These are phyloP conservation scores for Coleophora flavipennella DNA, from an alignment of 2,888 invertebrate species.

Conservation along the genomic window DNA sequence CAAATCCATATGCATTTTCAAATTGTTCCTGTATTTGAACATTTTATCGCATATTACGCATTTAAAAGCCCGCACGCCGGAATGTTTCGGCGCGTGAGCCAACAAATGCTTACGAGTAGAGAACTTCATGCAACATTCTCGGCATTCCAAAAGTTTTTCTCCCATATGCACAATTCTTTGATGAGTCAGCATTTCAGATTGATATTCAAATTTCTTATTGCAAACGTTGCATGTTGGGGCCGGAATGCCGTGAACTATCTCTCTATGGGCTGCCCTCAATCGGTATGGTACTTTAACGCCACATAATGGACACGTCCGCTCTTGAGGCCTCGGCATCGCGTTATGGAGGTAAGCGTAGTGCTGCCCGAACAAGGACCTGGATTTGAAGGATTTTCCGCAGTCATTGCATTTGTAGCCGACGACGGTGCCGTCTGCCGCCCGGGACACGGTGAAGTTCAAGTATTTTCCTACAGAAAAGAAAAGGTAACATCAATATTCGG, in stretches of 20 bases:
- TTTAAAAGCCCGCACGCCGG: conserved; percentile 19
- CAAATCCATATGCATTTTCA: conserved; percentile 26
- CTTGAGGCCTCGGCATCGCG: conserved; percentile 29
- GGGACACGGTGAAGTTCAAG: too few relatives aligned
- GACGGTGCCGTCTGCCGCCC: too few relatives aligned
- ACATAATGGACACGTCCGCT: conserved; percentile 36
- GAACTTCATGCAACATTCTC: conserved; percentile 23
- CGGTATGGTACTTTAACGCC: conserved; percentile 29
- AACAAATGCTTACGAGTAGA: conserved; percentile 2
- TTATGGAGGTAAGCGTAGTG: conserved; percentile 43
- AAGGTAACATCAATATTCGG: too few relatives aligned
- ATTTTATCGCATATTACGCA: conserved; percentile 21
- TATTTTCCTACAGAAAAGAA: too few relatives aligned
- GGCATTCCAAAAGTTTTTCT: conserved; percentile 25
- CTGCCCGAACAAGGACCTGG: conserved; percentile 35
- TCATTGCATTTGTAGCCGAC: conserved; percentile 15
- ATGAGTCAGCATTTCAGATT: conserved; percentile 33
- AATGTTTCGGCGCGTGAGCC: conserved; percentile 25
- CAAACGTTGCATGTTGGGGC: conserved; percentile 42
- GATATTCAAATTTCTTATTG: conserved; percentile 38
- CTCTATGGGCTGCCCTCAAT: conserved; percentile 35
- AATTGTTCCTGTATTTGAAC: conserved; percentile 28
- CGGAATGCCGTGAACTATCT: conserved; percentile 36
- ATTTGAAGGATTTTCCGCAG: conserved; percentile 20
- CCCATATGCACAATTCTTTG: conserved; percentile 29